Conservation (phyloP, 92 coral and sea anemone species). For the Bergia puertoricense region DNA sequence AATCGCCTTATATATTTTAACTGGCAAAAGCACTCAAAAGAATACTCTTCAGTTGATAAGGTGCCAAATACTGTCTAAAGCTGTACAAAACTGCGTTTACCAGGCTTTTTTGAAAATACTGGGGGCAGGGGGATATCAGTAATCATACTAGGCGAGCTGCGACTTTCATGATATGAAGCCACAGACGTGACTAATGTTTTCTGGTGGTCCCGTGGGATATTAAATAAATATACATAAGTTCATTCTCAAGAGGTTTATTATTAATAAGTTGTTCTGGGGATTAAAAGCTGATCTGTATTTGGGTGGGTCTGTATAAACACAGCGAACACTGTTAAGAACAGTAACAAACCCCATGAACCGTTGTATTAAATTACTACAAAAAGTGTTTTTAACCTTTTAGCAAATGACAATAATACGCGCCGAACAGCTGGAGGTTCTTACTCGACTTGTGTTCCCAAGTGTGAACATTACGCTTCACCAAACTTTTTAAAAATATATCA, state of each 20-base stretch:
- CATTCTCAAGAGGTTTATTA: neutral
- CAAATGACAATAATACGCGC: neutral
- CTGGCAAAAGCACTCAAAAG: too few species aligned
- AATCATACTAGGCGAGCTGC: too few species aligned
- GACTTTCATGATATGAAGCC: too few species aligned
- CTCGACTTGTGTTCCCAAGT: neutral
- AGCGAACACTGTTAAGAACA: neutral
- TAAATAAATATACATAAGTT: slow-evolving; percentile 4
- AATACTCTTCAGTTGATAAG: too few species aligned
- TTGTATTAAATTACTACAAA: neutral
- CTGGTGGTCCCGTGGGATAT: neutral
- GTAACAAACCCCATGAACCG: neutral
- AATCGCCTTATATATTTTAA: too few species aligned
- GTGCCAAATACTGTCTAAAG: too few species aligned
- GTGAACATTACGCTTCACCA: neutral
- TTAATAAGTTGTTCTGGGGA: neutral
- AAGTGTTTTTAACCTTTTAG: neutral
- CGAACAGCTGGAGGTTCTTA: neutral
- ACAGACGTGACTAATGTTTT: neutral
- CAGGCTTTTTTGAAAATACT: too few species aligned
- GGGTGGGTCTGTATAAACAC: neutral
- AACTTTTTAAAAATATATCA: too few species aligned
- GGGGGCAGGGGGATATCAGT: too few species aligned
- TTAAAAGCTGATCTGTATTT: neutral
- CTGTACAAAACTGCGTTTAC: too few species aligned